Evolutionary conservation across 2,113 vertebrate genomes (phyloP), one percentile per base, ranked within the genome.

Genomic region (Saimiri boliviensis): DNA sequence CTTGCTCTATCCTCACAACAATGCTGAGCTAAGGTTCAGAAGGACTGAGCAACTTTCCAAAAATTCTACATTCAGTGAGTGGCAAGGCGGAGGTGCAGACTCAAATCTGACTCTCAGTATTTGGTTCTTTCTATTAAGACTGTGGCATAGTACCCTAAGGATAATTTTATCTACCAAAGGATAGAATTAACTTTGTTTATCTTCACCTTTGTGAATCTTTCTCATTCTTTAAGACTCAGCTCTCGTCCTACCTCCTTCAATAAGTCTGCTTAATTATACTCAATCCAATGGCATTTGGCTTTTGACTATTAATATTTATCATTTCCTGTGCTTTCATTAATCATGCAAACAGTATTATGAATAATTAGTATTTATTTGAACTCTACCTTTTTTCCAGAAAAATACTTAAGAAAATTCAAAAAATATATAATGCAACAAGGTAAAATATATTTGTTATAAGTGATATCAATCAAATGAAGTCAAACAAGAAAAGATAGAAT

Each of bases 391-490:
- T 85, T 63, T 49, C 20, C 89, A 95, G 66, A 86, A 93, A 98
- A 95, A 86, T 80, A 21, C 60, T 91, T 85, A 40, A 80, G 42
- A 93, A 97, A 89, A 89, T 37, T 87, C 2, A 21, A 45, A 85
- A 95, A 95, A 84, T n/a, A 71, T 87, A 79, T n/a, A 81, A 32
- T 92, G 40, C 30, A 88, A 82, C 19, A 83, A 66, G 63, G 73
- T 58, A 93, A 97, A 92, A 94, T 85, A 9, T 45, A 83, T 76
- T 93, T 95, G 68, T 45, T 95, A 42, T 32, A 86, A 89, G 49
- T 80, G 37, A 23, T 47, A 92, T 77, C 42, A 71, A 66, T 49
- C n/a, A 17, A 76, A 97, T 87, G 56, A 94, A 93, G 73, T 86
- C 27, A 68, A 94, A 54, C 19, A 86, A 94, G 68, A 40, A 83